Evolutionary conservation across 2,113 vertebrate genomes (phyloP).

Genomic region (Heloderma charlesbogerti): DNA sequence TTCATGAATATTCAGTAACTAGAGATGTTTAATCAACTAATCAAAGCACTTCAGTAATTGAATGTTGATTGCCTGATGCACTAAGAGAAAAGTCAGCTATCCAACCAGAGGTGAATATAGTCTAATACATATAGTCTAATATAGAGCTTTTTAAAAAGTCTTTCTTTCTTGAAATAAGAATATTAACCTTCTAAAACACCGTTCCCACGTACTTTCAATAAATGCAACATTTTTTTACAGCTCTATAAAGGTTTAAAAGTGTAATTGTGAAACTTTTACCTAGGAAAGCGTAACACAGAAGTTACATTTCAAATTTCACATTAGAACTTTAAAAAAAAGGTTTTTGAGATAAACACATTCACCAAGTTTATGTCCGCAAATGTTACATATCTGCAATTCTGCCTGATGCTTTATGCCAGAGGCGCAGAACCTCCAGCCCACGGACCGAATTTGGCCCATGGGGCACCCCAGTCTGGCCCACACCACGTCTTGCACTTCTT

Average conservation of each 20-base stretch:
- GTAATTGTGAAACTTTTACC: neutral
- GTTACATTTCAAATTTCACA: neutral
- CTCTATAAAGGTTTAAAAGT: neutral
- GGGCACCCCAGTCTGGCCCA: too few species aligned
- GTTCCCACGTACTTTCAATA: conserved; percentile 3
- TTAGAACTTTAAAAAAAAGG: neutral
- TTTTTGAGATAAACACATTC: neutral
- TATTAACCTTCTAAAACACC: conserved; percentile 56
- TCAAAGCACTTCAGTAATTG: conserved; percentile 74
- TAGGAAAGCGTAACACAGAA: neutral
- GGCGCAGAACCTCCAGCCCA: too few species aligned
- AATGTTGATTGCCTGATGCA: conserved; percentile 73
- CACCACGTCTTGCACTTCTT: too few species aligned
- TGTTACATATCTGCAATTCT: neutral
- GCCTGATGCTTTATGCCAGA: neutral
- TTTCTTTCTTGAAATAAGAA: conserved; percentile 54
- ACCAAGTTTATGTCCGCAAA: neutral
- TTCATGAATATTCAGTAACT: conserved; percentile 75
- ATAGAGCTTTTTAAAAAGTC: conserved; percentile 24
- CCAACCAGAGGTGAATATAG: conserved; percentile 59
- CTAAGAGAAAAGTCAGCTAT: conserved; percentile 68
- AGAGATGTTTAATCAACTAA: conserved; percentile 73
- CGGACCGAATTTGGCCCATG: too few species aligned
- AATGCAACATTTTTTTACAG: neutral
- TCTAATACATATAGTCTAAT: conserved; percentile 65